Percentiles rank a stretch among this genome's conserved stretches.
Conservation (phyloP, 2,888 invertebrate species). For the Gibbula magus region DNA sequence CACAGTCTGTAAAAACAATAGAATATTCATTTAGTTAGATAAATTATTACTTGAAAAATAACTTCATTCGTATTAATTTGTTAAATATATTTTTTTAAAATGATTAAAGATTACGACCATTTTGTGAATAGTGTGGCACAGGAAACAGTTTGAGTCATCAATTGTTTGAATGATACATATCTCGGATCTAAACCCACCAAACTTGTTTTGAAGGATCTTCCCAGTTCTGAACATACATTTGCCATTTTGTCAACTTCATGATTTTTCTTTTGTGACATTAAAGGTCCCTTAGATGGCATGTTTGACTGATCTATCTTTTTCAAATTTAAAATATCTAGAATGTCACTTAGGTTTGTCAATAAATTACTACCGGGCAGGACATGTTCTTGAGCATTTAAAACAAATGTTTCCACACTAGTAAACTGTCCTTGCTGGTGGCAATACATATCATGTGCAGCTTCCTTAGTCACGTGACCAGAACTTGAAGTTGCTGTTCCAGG, state of each 20-base stretch:
- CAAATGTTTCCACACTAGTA: constrained; percentile 21
- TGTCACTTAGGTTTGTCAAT: not conserved
- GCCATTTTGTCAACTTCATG: constrained; percentile 71
- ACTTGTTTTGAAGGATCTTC: constrained; percentile 37
- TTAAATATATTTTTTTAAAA: too few species aligned
- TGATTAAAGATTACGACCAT: too few species aligned
- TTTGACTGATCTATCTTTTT: not conserved
- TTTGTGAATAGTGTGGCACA: too few species aligned
- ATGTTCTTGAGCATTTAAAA: constrained; percentile 23
- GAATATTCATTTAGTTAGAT: not conserved
- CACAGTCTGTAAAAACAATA: constrained; percentile 79
- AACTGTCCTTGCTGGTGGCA: not conserved
- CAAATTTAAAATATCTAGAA: not conserved
- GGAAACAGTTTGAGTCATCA: too few species aligned
- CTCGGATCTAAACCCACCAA: constrained; percentile 50
- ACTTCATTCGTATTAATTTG: too few species aligned
- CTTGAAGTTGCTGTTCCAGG: not conserved
- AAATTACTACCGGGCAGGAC: constrained; percentile 23
- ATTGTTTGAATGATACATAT: too few species aligned
- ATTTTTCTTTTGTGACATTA: constrained; percentile 69
- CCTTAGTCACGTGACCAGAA: too few species aligned
- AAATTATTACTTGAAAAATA: not conserved
- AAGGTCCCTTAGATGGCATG: constrained; percentile 46
- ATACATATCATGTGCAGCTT: not conserved
- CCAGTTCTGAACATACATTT: constrained; percentile 55